These are phyloP conservation scores for Zaprionus obscuricornis DNA, from an alignment of 2,888 invertebrate genomes.

Conservation along the genomic window DNA sequence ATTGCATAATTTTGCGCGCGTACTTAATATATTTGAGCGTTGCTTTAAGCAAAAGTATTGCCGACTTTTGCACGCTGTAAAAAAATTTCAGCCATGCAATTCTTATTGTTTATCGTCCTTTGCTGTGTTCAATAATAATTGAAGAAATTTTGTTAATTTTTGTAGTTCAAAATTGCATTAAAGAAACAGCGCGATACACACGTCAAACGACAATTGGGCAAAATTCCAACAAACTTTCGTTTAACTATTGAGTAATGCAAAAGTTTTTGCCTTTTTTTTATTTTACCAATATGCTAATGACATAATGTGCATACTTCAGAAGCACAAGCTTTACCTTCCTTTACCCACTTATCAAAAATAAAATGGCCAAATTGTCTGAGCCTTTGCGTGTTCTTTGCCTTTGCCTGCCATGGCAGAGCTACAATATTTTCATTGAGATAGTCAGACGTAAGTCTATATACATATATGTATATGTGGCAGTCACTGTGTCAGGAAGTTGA, in stretches of 20 bases:
- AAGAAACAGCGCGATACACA: too few species aligned
- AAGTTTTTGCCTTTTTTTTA: slow-evolving; percentile 56
- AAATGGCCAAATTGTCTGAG: slow-evolving; percentile 49
- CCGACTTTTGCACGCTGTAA: slow-evolving; percentile 15
- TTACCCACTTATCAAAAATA: slow-evolving; percentile 16
- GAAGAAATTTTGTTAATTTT: slow-evolving; percentile 74
- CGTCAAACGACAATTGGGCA: slow-evolving; percentile 37
- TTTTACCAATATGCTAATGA: slow-evolving; percentile 76
- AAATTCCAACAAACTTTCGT: slow-evolving; percentile 18
- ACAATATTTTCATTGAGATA: slow-evolving; percentile 44
- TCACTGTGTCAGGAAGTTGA: slow-evolving; percentile 79
- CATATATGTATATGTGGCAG: slow-evolving; percentile 76
- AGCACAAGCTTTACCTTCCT: too few species aligned
- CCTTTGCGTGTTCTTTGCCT: slow-evolving; percentile 65
- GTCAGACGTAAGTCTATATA: slow-evolving; percentile 64
- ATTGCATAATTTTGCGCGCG: neutral
- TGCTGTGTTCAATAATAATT: slow-evolving; percentile 62
- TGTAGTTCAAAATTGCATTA: slow-evolving; percentile 41
- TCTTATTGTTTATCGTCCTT: too few species aligned
- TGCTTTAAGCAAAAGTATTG: accelerated
- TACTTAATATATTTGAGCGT: neutral
- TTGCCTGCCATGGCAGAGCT: slow-evolving; percentile 6
- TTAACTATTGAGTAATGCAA: neutral
- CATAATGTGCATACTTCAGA: slow-evolving; percentile 79
- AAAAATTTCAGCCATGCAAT: too few species aligned